Evolutionary conservation across 2,888 invertebrate genomes (phyloP).

Genomic region (Eueremaeus valkanovi): DNA sequence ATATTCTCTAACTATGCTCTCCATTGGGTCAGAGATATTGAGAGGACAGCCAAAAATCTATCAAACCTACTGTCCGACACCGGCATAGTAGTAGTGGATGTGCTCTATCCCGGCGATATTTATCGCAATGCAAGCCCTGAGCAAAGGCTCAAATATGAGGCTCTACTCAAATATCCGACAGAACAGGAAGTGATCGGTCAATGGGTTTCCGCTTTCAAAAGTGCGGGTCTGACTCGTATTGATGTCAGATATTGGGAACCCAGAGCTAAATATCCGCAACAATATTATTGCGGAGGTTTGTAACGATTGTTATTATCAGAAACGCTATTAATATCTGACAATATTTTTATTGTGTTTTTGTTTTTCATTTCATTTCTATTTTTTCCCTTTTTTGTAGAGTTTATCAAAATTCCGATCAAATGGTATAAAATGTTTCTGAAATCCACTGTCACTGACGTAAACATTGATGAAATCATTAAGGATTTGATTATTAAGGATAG

Average conservation of each 20-base stretch:
- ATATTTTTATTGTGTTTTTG: too few relatives aligned
- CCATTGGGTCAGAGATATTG: constrained; percentile 29
- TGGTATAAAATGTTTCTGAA: constrained; percentile 30
- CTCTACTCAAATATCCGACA: constrained; percentile 1
- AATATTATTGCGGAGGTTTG: constrained; percentile 16
- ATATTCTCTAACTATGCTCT: constrained; percentile 40
- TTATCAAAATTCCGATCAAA: constrained; percentile 28
- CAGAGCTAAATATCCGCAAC: not conserved
- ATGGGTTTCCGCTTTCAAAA: not conserved
- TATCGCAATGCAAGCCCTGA: not conserved
- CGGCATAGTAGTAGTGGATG: constrained; percentile 25
- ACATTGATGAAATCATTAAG: constrained; percentile 31
- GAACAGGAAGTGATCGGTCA: constrained; percentile 17
- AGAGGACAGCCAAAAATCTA: constrained; percentile 19
- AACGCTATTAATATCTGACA: too few relatives aligned
- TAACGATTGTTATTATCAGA: too few relatives aligned
- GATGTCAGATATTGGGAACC: constrained; percentile 25
- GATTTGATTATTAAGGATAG: constrained; percentile 18
- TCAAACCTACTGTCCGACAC: constrained; percentile 8
- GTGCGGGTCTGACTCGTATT: not conserved
- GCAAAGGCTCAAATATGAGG: not conserved
- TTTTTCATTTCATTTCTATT: not conserved
- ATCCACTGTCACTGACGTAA: not conserved
- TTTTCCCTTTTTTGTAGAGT: not conserved
- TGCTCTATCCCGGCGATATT: constrained; percentile 37